Evolutionary conservation across 2,113 vertebrate genomes (phyloP).

Genomic region (Vombatus ursinus): DNA sequence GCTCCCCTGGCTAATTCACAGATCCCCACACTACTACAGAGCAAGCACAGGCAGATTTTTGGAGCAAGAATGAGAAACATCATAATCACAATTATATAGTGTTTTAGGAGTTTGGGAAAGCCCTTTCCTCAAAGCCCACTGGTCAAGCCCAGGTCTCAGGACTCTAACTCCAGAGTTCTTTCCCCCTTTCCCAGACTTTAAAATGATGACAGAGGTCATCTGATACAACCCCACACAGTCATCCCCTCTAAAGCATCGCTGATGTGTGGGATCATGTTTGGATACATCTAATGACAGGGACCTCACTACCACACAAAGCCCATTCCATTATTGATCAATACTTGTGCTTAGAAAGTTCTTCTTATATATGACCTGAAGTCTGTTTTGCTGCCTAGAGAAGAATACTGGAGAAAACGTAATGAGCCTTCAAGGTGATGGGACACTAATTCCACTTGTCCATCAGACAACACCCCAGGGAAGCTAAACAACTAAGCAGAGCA

Average conservation of each 20-base stretch:
- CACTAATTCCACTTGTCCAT: background rate
- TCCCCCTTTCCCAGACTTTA: background rate
- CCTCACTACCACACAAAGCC: background rate
- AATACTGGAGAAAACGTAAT: background rate
- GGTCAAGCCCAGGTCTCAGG: background rate
- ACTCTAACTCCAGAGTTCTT: background rate
- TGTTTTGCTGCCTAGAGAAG: background rate
- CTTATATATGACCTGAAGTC: background rate
- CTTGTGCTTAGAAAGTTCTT: background rate
- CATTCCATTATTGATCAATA: background rate
- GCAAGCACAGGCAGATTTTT: too few species aligned
- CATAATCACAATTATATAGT: background rate
- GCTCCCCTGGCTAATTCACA: too few species aligned
- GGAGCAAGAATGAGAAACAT: background rate
- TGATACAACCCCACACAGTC: background rate
- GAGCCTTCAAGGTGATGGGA: background rate
- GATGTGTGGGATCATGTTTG: background rate
- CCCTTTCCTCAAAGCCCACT: background rate
- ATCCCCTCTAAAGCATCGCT: background rate
- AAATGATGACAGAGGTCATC: background rate
- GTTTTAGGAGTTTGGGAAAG: too few species aligned
- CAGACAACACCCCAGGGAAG: rapidly evolving
- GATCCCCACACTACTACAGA: background rate
- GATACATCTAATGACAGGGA: background rate
- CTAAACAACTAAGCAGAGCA: background rate